Evolutionary conservation across 2,797 vertebrate species (phyloP).

Genomic region (Takifugu ocellatus): DNA sequence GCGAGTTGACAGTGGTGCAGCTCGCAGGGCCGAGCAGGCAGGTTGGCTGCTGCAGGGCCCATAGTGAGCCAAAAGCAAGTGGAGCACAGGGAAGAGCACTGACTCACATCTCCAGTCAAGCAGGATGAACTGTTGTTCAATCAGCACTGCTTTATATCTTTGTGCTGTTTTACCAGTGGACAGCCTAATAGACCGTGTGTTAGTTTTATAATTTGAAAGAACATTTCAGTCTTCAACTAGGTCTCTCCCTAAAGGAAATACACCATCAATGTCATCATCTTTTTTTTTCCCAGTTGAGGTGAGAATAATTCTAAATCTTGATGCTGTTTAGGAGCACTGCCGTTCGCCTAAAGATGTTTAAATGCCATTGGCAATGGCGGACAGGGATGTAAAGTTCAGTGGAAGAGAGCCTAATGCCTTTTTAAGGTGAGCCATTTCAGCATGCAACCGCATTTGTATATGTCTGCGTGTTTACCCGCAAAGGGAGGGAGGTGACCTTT

Average conservation of each 20-base stretch:
- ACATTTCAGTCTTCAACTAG: background rate
- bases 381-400: conserved; percentile 71
- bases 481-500: conserved; percentile 81
- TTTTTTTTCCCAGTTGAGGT: conserved; percentile 8
- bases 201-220: conserved; percentile 15
- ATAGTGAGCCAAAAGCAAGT: conserved; percentile 60
- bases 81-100: conserved; percentile 39
- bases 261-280: background rate
- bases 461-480: conserved; percentile 78
- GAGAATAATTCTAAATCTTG: conserved; percentile 29
- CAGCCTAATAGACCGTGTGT: conserved; percentile 21
- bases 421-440: conserved; percentile 79
- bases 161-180: conserved; percentile 35
- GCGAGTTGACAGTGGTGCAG: conserved; percentile 70
- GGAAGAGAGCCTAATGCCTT: conserved; percentile 74
- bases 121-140: conserved; percentile 61
- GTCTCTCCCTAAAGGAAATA: background rate
- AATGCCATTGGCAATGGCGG: conserved; percentile 73
- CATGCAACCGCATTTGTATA: conserved; percentile 77
- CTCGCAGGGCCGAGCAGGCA: conserved; percentile 65
- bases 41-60: conserved; percentile 60
- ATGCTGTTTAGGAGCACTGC: conserved; percentile 32
- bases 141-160: conserved; percentile 55
- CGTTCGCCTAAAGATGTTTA: conserved; percentile 53
- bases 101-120: conserved; percentile 68